Evolutionary conservation across 1,140 invertebrate species (phyloP).

Genomic region (Watersipora subatra): DNA sequence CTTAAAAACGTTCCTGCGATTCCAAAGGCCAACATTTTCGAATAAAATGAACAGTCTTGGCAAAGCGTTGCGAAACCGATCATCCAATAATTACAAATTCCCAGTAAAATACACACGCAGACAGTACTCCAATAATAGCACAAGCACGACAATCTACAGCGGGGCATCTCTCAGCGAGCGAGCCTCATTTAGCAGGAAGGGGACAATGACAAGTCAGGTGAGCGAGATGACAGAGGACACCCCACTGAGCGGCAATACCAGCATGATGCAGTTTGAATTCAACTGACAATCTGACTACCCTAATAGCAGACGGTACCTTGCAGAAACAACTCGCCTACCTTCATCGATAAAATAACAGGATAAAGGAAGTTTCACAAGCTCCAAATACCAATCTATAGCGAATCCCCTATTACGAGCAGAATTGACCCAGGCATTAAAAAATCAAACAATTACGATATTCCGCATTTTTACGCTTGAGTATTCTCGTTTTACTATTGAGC

Average conservation of each 20-base stretch:
- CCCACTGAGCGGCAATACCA: neutral
- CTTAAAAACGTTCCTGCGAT: constrained; percentile 14
- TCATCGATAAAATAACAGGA: too few species aligned
- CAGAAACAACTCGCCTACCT: too few species aligned
- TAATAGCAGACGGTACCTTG: too few species aligned
- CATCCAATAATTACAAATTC: neutral
- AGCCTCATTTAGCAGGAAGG: neutral
- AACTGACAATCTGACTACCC: too few species aligned
- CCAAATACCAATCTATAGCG: too few species aligned
- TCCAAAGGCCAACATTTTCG: neutral
- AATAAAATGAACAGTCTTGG: neutral
- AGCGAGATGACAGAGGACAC: neutral
- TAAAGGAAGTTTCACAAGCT: too few species aligned
- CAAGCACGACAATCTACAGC: neutral
- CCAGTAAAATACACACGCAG: neutral
- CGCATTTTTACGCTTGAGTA: too few species aligned
- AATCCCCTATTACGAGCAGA: too few species aligned
- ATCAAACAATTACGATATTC: too few species aligned
- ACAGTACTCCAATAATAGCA: neutral
- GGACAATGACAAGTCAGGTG: neutral
- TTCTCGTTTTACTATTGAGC: too few species aligned
- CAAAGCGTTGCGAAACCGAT: neutral
- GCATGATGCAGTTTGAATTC: neutral
- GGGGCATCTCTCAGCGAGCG: neutral
- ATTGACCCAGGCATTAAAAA: too few species aligned